phyloP scores from a whole-genome alignment of 1,140 invertebrate species.

The Campodea augens region DNA sequence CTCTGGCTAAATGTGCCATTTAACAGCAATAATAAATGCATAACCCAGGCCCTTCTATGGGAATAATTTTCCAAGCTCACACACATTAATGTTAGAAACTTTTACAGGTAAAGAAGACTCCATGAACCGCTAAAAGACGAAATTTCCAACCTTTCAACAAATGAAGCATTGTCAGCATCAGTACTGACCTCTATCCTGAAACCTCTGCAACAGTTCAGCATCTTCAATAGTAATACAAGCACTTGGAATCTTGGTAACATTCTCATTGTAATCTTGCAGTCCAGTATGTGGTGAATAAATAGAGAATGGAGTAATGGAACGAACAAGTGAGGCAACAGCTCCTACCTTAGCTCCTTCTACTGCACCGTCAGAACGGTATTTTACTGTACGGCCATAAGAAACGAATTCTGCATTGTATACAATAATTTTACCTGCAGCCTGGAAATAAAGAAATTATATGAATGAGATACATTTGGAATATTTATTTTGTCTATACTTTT shows the following conservation, averaged over 20 bases:
- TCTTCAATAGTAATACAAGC: constrained; percentile 32
- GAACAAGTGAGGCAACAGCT: constrained; percentile 26
- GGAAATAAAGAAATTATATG: background rate
- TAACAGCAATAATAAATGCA: too few relatives aligned
- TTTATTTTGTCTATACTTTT: background rate
- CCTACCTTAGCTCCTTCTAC: constrained; percentile 23
- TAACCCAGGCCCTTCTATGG: too few relatives aligned
- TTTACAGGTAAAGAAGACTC: too few relatives aligned
- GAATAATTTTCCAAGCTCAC: too few relatives aligned
- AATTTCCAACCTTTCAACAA: too few relatives aligned
- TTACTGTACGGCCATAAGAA: constrained; percentile 20
- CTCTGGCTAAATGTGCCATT: too few relatives aligned
- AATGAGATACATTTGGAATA: background rate
- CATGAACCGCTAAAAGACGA: too few relatives aligned
- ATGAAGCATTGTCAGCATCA: too few relatives aligned
- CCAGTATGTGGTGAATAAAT: constrained; percentile 20
- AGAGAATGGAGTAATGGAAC: constrained; percentile 27
- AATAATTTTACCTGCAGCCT: constrained; percentile 8
- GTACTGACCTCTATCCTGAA: constrained; percentile 21
- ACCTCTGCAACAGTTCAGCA: constrained; percentile 29
- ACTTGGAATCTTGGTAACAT: constrained; percentile 25
- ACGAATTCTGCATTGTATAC: constrained; percentile 6
- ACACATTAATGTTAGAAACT: too few relatives aligned
- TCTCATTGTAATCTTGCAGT: constrained; percentile 15
- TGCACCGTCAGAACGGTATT: constrained; percentile 21